Percentiles rank a stretch among this genome's conserved stretches.
These are phyloP conservation scores for Pseudomyrmex sp. DNA, from an alignment of 1,140 invertebrate species.

Conservation along the genomic window DNA sequence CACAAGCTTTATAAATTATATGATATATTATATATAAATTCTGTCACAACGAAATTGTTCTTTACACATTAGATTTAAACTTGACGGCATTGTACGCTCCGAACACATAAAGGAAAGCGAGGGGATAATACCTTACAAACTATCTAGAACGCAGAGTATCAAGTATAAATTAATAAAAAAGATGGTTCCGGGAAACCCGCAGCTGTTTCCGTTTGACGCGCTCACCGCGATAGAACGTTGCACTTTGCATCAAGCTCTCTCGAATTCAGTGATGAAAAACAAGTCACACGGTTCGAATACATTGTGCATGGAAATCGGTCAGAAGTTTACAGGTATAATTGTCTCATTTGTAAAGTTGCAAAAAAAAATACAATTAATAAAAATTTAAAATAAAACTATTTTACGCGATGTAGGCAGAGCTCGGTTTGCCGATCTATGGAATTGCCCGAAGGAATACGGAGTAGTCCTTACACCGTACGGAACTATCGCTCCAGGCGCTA, in stretches of 20 bases:
- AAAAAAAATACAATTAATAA: too few species aligned
- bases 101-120: conserved; percentile 82
- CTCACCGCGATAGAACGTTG: conserved; percentile 86
- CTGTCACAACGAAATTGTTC: background rate
- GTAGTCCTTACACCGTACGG: conserved; percentile 87
- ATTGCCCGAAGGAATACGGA: conserved; percentile 87
- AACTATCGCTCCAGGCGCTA: conserved; percentile 85
- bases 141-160: conserved; percentile 86
- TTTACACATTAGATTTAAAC: conserved; percentile 85
- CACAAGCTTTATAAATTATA: too few species aligned
- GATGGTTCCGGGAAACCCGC: conserved; percentile 85
- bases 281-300: background rate
- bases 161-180: conserved; percentile 87
- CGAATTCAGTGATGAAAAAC: conserved; percentile 83
- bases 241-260: conserved; percentile 87
- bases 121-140: conserved; percentile 86
- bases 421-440: conserved; percentile 70
- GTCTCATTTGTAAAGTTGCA: background rate
- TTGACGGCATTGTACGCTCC: conserved; percentile 87
- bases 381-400: background rate
- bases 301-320: conserved; percentile 25
- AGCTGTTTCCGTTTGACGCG: conserved; percentile 82
- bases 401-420: conserved; percentile 52
- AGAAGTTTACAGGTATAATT: conserved; percentile 74
- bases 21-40: background rate